These are phyloP conservation scores for Delia radicum DNA, from an alignment of 1,140 invertebrate genomes.

Conservation along the genomic window DNA sequence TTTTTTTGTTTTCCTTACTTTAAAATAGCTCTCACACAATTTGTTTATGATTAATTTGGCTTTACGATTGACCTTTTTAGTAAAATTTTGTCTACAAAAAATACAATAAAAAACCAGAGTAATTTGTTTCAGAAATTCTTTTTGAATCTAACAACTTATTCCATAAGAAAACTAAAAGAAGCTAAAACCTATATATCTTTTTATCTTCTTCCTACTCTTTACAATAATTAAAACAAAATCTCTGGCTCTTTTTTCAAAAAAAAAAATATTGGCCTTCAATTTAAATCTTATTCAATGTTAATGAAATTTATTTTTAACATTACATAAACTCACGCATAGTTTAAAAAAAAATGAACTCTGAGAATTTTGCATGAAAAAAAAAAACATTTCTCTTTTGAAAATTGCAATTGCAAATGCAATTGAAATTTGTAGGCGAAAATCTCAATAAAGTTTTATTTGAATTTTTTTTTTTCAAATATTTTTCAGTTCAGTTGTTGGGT, in stretches of 20 bases:
- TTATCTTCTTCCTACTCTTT: too few species aligned
- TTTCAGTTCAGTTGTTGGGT: conserved; percentile 19
- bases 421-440: background rate
- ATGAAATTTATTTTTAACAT: background rate
- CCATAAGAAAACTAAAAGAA: too few species aligned
- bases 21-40: too few species aligned
- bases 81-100: too few species aligned
- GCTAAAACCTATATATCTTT: too few species aligned
- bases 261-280: background rate
- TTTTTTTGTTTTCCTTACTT: too few species aligned
- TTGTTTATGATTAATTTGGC: too few species aligned
- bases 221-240: background rate
- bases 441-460: background rate
- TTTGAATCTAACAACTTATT: too few species aligned
- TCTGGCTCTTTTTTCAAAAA: background rate
- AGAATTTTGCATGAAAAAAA: background rate
- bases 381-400: background rate
- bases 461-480: background rate
- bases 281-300: background rate
- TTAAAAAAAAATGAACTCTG: background rate
- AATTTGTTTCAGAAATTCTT: too few species aligned
- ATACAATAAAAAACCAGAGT: too few species aligned
- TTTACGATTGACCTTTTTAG: too few species aligned
- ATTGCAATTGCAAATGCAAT: background rate
- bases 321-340: background rate